Evolutionary conservation across 2,797 vertebrate genomes (phyloP), one percentile per base, ranked within the genome.

Genomic region (Meda fulgida): DNA sequence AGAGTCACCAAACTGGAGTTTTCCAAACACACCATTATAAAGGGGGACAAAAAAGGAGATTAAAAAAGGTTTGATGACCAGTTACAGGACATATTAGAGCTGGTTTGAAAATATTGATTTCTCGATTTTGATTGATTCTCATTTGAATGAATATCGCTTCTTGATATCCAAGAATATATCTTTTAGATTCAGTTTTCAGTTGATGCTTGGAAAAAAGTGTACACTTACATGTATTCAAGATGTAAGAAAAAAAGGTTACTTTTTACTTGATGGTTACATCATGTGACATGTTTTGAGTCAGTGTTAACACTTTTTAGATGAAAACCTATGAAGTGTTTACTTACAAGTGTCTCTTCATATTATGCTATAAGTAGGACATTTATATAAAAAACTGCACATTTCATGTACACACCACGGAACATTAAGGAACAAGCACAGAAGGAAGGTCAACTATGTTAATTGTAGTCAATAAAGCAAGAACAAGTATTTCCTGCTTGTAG

Each of bases 361-460:
- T 55, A n/a, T 43, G 16, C 34, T 40, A 21, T 7, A n/a, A n/a
- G 29, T 18, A 10, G 34, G 18, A 36, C 19, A 46, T 65, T 31
- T 65, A 46, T 26, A 46, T 11, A n/a, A 10, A 5, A 40, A 43
- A 29, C 18, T 19, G 16, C 65, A 21, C 14, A 34, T 48, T 18
- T 58, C 48, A 81, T 18, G 13, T 34, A 53, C 71, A 19, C 43
- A 48, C 19, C 38, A 51, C 11, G 10, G 58, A 66, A 51, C 40
- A 34, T 48, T 71, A 34, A 60, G 1, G 19, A 43, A 58, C 34
- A 43, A 23, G 34, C 60, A 70, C 31, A 58, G 46, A 55, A 58
- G 63, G 14, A 84, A 58, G 78, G 63, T 84, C 51, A 67, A 19
- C n/a, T 5, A 19, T 34, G 19, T 66, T 76, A 51, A 66, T 43